Conservation (phyloP, 2,888 invertebrate species). For the Spicauda simplicius region DNA sequence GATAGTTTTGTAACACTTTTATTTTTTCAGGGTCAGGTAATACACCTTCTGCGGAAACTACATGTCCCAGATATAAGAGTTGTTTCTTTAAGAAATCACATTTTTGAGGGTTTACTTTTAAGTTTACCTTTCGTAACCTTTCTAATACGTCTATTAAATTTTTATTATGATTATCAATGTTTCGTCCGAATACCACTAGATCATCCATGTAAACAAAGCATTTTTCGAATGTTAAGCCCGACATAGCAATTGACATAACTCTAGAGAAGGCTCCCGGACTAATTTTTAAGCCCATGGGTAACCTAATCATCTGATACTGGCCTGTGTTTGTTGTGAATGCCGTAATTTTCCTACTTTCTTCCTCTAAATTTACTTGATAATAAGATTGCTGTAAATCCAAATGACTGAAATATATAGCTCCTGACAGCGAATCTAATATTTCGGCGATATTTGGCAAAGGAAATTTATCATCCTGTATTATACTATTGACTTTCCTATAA, state of each 20-base stretch:
- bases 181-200: slow-evolving; percentile 4
- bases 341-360: background rate
- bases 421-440: slow-evolving; percentile 4
- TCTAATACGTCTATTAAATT: slow-evolving; percentile 10
- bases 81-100: slow-evolving; percentile 3
- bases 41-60: slow-evolving; percentile 5
- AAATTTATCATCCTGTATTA: slow-evolving; percentile 1
- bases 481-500: background rate
- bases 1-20: background rate
- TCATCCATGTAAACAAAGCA: slow-evolving; percentile 1
- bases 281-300: slow-evolving; percentile 1
- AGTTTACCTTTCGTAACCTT: slow-evolving; percentile 5
- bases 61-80: slow-evolving; percentile 2
- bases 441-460: background rate
- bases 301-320: background rate
- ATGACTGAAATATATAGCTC: slow-evolving; percentile 6
- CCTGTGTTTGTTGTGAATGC: background rate
- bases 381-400: slow-evolving; percentile 3
- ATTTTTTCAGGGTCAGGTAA: slow-evolving; percentile 5
- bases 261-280: background rate
- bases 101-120: slow-evolving; percentile 6
- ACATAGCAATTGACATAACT: slow-evolving; percentile 1
- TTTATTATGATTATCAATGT: background rate
- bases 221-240: background rate
- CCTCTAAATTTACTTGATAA: background rate